Conservation (phyloP, 2,888 invertebrate species). For the Oscheius sp. region DNA sequence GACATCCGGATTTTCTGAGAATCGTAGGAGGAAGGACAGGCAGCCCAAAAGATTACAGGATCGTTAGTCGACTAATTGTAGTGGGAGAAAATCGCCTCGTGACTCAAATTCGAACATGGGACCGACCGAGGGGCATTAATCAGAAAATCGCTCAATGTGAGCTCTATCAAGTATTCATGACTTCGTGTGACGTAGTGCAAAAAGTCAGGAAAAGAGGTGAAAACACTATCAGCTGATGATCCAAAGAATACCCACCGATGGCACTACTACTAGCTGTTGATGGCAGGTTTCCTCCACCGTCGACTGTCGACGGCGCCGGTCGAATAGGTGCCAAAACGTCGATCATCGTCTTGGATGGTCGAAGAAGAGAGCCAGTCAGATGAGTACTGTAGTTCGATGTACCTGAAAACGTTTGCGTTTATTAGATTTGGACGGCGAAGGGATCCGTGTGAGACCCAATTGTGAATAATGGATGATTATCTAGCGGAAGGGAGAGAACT, state of each 20-base stretch:
- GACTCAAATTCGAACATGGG: not conserved
- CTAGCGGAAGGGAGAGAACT: not conserved
- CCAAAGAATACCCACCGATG: constrained; percentile 30
- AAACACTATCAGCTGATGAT: too few relatives aligned
- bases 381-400: constrained; percentile 8
- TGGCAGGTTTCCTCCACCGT: constrained; percentile 30
- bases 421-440: not conserved
- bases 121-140: not conserved
- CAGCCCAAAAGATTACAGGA: too few relatives aligned
- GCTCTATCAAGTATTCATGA: not conserved
- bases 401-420: not conserved
- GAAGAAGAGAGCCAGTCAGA: constrained; percentile 32
- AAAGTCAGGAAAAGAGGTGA: not conserved
- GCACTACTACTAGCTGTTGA: constrained; percentile 36
- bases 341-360: constrained; percentile 59
- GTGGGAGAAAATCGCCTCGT: not conserved
- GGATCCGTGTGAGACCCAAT: constrained; percentile 4
- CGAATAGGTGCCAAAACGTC: constrained; percentile 56
- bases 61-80: constrained; percentile 4
- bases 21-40: too few relatives aligned
- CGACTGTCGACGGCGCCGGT: constrained; percentile 37
- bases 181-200: not conserved
- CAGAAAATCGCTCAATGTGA: not conserved
- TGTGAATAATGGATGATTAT: constrained; percentile 22
- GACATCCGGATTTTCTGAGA: too few relatives aligned